Evolutionary conservation across 2,888 invertebrate genomes (phyloP), one percentile per base, ranked within the genome.

Genomic region (Eurois occulta): DNA sequence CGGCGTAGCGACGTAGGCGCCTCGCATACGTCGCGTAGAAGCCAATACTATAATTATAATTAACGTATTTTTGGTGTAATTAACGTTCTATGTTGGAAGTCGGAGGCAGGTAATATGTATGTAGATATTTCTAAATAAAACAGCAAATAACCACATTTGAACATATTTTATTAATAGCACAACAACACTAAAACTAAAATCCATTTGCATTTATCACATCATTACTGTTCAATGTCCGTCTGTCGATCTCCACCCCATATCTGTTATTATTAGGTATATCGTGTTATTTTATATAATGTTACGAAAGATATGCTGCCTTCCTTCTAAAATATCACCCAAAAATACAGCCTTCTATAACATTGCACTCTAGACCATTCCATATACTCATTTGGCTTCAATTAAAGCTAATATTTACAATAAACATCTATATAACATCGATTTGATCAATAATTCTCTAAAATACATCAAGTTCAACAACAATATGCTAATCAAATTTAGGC

Each of bases 401-500:
- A 94, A 91, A 93, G 89, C 92, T 94, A 95, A 94, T 95, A 96
- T 95, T 94, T 96, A 96, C 96, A 96, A 93, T 96, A 96, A 96
- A 96, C 96, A 96, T 96, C 96, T 96, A 96, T 96, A 90, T 96
- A 96, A 96, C 96, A 96, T 96, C 96, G 94, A 96, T 96, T 95
- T 95, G 93, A 95, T 96, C 94, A 96, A 96, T 96, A 96, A 95
- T 95, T 93, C 88, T 96, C 96, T 96, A 96, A 96, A 96, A 96
- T 96, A 96, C 96, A 96, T 94, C 95, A 94, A 96, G 92, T 95
- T 93, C 94, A 96, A 96, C 96, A 96, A 96, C 95, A 95, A 95
- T 95, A 92, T 92, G 88, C 94, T 94, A 95, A 90, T 93, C 90
- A 93, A 93, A 91, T 85, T 96, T 96, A 96, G 96, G 95, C 95